Evolutionary conservation across 2,888 invertebrate genomes (phyloP).

Genomic region (Perizoma flavofasciatum): DNA sequence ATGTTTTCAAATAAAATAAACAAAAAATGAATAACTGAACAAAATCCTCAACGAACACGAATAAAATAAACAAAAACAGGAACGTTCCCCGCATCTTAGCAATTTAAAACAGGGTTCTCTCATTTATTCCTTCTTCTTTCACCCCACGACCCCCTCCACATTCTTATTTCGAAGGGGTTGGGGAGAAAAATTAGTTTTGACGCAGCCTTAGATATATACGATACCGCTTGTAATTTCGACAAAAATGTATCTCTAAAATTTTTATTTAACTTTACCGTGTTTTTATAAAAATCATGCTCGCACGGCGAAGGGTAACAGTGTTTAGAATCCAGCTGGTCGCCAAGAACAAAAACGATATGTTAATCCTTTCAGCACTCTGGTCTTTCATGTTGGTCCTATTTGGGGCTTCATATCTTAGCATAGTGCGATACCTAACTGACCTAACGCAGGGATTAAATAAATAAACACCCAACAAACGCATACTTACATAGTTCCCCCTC

Average conservation of each 20-base stretch:
- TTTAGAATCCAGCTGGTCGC: too few relatives aligned
- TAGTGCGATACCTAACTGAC: too few relatives aligned
- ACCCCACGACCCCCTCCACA: conserved; percentile 40
- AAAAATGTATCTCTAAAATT: neutral
- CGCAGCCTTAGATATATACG: conserved; percentile 6
- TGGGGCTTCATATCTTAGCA: too few relatives aligned
- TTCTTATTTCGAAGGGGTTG: conserved; percentile 64
- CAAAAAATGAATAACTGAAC: neutral
- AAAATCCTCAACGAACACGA: conserved; percentile 20
- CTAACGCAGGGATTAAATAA: too few relatives aligned
- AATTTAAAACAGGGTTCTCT: conserved; percentile 72
- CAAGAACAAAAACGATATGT: too few relatives aligned
- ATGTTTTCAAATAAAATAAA: neutral
- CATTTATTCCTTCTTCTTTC: conserved; percentile 75
- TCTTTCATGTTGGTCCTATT: too few relatives aligned
- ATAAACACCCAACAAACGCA: too few relatives aligned
- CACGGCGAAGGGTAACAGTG: too few relatives aligned
- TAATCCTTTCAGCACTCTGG: too few relatives aligned
- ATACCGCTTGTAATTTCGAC: neutral
- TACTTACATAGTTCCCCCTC: too few relatives aligned
- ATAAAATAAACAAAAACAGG: conserved; percentile 61
- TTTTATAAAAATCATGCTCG: too few relatives aligned
- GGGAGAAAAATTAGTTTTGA: conserved; percentile 43
- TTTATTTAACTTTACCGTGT: too few relatives aligned
- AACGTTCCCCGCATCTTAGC: conserved; percentile 57